These are phyloP conservation scores for Fratercula arctica DNA, from an alignment of 2,797 vertebrate genomes.

Conservation along the genomic window DNA sequence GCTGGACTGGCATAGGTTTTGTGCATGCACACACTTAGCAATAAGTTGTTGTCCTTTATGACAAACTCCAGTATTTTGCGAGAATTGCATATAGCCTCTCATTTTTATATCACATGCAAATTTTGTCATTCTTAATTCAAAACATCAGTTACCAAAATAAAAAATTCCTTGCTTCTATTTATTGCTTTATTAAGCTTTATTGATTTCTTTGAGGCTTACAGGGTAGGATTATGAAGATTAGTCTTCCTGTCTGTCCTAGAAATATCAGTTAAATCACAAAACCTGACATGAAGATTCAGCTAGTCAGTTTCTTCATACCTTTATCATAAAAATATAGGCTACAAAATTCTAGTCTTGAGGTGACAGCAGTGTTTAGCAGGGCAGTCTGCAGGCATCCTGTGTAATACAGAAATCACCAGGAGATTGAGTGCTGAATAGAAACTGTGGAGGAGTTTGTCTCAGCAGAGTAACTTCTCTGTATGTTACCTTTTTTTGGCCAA, in stretches of 20 bases:
- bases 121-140: neutral
- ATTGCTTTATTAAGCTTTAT: constrained; percentile 49
- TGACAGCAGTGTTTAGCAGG: neutral
- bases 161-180: neutral
- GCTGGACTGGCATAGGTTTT: neutral
- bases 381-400: neutral
- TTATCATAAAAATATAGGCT: neutral
- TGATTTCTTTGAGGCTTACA: constrained; percentile 51
- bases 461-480: neutral
- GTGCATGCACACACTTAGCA: neutral
- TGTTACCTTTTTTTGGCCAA: neutral
- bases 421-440: neutral
- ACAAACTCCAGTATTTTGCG: neutral
- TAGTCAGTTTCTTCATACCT: neutral
- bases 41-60: neutral
- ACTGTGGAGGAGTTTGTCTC: neutral
- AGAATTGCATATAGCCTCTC: neutral
- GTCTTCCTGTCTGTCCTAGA: constrained; percentile 54
- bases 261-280: constrained; percentile 70
- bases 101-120: neutral
- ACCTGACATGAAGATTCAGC: constrained; percentile 1
- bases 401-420: neutral
- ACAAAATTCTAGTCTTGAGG: neutral
- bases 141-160: neutral
- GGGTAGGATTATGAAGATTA: constrained; percentile 49